Evolutionary conservation across 2,888 invertebrate species (phyloP).

Genomic region (Chrysina gloriosa): DNA sequence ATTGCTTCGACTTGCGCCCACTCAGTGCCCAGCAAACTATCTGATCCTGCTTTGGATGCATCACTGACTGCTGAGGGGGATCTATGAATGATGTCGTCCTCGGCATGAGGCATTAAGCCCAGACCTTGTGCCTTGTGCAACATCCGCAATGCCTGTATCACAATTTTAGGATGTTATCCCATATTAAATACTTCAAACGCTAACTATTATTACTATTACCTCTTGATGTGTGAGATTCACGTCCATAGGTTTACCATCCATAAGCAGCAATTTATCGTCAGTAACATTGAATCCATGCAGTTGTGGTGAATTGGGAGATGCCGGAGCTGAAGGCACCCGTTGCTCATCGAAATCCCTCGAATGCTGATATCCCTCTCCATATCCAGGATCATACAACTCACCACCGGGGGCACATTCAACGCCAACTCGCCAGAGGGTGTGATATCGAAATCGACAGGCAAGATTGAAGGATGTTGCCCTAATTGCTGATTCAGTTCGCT

Average conservation of each 20-base stretch:
- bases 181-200: background rate
- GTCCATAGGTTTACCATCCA: conserved; percentile 83
- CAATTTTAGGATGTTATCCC: background rate
- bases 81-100: conserved; percentile 65
- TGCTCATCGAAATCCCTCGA: conserved; percentile 79
- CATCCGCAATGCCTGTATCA: conserved; percentile 72
- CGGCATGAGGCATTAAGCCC: conserved; percentile 68
- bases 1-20: conserved; percentile 98
- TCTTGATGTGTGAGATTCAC: conserved; percentile 87
- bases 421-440: conserved; percentile 79
- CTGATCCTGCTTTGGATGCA: conserved; percentile 74
- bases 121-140: conserved; percentile 80
- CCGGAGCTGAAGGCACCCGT: conserved; percentile 80
- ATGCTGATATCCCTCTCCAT: conserved; percentile 63
- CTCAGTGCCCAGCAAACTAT: conserved; percentile 84
- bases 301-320: conserved; percentile 77
- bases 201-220: conserved; percentile 60
- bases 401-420: conserved; percentile 73
- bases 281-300: conserved; percentile 81
- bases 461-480: conserved; percentile 89
- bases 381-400: conserved; percentile 70
- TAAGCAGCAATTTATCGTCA: conserved; percentile 86
- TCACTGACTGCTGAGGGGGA: conserved; percentile 76
- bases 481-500: conserved; percentile 88
- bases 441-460: conserved; percentile 94